Percentiles rank a stretch among this genome's conserved stretches.
phyloP scores from a whole-genome alignment of 2,888 invertebrate species.

The Lasioglossum pauxillum region DNA sequence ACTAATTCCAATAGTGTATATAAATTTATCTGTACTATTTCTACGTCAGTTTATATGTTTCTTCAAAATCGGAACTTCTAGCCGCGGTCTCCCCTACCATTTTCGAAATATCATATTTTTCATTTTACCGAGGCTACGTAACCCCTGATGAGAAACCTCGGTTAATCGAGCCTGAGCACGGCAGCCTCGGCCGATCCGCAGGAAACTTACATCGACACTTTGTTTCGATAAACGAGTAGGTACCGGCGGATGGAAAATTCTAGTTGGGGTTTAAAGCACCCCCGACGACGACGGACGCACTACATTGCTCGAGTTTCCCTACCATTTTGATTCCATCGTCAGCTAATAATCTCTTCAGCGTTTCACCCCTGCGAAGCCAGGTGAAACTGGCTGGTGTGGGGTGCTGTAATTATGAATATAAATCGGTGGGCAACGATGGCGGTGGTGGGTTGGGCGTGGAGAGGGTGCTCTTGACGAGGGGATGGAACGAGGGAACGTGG shows the following conservation, averaged over 20 bases:
- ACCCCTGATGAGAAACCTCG: background rate
- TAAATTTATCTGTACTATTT: too few species aligned
- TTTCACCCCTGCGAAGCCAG: conserved; percentile 71
- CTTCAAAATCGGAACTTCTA: too few species aligned
- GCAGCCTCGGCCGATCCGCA: background rate
- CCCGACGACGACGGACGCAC: conserved; percentile 40
- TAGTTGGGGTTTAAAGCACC: conserved; percentile 47
- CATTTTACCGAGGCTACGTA: background rate
- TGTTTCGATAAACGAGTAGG: background rate
- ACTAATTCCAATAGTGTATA: too few species aligned
- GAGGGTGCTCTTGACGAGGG: conserved; percentile 37
- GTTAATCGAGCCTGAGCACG: background rate
- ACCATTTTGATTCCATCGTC: conserved; percentile 76
- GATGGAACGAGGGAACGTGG: conserved; percentile 23
- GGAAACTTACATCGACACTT: conserved; percentile 5
- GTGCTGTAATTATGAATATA: conserved; percentile 82
- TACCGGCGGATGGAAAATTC: conserved; percentile 50
- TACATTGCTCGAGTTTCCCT: conserved; percentile 62
- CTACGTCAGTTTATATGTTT: too few species aligned
- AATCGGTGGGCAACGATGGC: conserved; percentile 77
- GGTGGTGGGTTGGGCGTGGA: conserved; percentile 39
- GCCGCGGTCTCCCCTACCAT: too few species aligned
- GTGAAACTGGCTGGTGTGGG: conserved; percentile 70
- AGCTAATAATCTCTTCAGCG: conserved; percentile 78
- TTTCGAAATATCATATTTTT: background rate